These are phyloP conservation scores for Cryptomyrus ogoouensis DNA, from an alignment of 2,113 vertebrate species.

Conservation along the genomic window DNA sequence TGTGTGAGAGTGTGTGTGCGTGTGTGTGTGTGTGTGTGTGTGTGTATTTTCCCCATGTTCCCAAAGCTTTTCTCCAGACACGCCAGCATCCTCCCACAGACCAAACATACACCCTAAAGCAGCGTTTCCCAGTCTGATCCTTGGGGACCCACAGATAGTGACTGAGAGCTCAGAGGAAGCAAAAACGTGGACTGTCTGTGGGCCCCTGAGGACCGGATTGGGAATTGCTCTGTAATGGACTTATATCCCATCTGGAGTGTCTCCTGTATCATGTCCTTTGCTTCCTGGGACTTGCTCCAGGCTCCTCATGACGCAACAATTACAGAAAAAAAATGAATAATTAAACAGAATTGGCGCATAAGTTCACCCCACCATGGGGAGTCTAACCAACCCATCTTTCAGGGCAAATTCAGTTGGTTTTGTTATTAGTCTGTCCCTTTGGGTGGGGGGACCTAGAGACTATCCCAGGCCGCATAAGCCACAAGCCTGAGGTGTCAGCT, in stretches of 20 bases:
- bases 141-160: background rate
- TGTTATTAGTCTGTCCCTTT: background rate
- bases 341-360: background rate
- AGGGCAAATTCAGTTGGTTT: background rate
- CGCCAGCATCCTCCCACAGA: background rate
- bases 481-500: background rate
- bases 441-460: background rate
- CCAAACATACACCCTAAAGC: background rate
- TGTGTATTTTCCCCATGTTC: background rate
- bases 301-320: background rate
- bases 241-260: background rate
- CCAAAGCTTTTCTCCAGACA: background rate
- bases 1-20: too few relatives aligned
- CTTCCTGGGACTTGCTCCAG: background rate
- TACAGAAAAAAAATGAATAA: background rate
- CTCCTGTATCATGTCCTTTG: background rate
- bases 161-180: background rate
- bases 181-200: background rate
- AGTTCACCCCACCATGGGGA: background rate
- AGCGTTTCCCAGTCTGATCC: background rate
- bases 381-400: background rate
- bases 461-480: background rate
- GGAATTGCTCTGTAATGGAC: background rate
- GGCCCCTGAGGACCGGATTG: background rate
- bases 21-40: background rate